Evolutionary conservation across 2,113 vertebrate species (phyloP), one percentile per base, ranked within the genome.

Genomic region (crab-eating macaque (Macaca fascicularis)): DNA sequence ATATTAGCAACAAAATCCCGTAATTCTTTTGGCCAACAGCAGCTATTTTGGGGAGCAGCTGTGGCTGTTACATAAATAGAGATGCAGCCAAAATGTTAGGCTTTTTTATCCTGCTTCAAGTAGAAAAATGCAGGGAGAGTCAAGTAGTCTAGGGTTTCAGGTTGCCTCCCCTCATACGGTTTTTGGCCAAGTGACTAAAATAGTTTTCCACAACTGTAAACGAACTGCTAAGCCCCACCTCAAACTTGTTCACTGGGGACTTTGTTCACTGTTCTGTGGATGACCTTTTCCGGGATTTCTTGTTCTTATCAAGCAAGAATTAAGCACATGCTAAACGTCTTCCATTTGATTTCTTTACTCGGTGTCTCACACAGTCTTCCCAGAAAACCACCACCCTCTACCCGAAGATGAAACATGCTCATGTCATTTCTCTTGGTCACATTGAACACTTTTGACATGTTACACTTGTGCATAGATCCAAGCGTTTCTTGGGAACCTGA

Each of bases 131-230:
- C 87, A 84, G 86, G 64, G n/a, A 80, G 70, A 22, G 94, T 89
- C 92, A 5, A 81, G 69, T 90, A 72, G 79, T 95, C 57, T 19
- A 3, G 95, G 61, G 69, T 92, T 92, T 96, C 5, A 50, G 48
- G 61, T 75, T 94, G 81, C 93, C 96, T 92, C 91, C 93, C 83
- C 61, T 80, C 38, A 20, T 74, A 70, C 43, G 95, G 80, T 89
- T 96, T 94, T 94, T 90, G 94, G 96, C 94, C 97, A 93, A 97
- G 91, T 6, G 52, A 94, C n/a, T 38, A 80, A 96, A 97, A 95
- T 88, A 96, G 93, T 92, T 97, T 94, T 92, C 55, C 89, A 92
- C 50, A 50, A 83, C 94, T 78, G 88, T 95, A 90, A 96, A 81
- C 2, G 19, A 87, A 88, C 81, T 27, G 78, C 89, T 50, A 67